A percentile compares a stretch with the other conserved stretches of the same genome.
Evolutionary conservation across 2,113 vertebrate species (phyloP).

Genomic region (Scytalopus superciliaris): DNA sequence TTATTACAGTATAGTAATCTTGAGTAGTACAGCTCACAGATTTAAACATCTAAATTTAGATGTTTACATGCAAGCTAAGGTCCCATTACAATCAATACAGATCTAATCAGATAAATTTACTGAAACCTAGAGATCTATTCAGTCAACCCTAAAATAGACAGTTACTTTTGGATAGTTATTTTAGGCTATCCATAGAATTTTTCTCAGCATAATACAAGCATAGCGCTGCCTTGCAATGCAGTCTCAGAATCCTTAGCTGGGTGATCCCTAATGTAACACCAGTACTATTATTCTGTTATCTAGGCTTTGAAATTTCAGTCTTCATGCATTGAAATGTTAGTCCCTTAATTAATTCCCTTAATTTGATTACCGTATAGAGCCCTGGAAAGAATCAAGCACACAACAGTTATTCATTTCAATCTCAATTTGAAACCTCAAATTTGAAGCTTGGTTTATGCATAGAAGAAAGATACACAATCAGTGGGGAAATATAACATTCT

Average conservation of each 20-base stretch:
- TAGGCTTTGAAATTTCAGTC: not conserved
- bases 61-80: not conserved
- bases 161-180: not conserved
- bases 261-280: not conserved
- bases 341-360: not conserved
- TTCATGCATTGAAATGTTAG: not conserved
- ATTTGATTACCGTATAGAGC: not conserved
- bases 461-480: not conserved
- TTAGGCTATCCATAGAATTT: not conserved
- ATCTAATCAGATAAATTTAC: not conserved
- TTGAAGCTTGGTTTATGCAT: not conserved
- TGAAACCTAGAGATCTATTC: not conserved
- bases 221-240: not conserved
- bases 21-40: not conserved
- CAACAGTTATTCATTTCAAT: not conserved
- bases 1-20: not conserved
- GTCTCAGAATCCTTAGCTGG: not conserved
- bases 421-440: not conserved
- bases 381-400: not conserved
- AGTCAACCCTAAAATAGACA: not conserved
- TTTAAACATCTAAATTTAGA: slow-evolving; percentile 9
- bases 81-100: not conserved
- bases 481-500: not conserved
- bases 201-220: not conserved
- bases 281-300: not conserved